Evolutionary conservation across 2,113 vertebrate species (phyloP).

Genomic region (Mohoua ochrocephala): DNA sequence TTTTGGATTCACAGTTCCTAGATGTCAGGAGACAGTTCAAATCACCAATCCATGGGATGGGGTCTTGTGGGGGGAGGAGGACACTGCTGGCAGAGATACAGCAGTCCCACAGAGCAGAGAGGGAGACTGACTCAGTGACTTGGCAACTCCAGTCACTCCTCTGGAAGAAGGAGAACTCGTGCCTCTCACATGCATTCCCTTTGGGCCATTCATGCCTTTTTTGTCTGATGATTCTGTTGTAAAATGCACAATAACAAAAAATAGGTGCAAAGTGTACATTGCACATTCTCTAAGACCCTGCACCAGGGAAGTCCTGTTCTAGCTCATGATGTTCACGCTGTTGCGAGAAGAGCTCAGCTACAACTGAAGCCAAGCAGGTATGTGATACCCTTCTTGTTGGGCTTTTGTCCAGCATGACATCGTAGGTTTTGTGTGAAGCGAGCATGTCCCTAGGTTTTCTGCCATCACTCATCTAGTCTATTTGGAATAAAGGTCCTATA

Average conservation of each 20-base stretch:
- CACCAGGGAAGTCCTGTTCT: background rate
- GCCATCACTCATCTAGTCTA: background rate
- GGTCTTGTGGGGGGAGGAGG: background rate
- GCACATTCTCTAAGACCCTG: background rate
- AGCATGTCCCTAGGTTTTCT: background rate
- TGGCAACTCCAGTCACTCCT: background rate
- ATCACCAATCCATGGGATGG: background rate
- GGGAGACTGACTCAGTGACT: background rate
- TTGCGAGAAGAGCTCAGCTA: background rate
- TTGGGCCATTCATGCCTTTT: fast-evolving
- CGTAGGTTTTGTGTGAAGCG: background rate
- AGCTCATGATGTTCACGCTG: background rate
- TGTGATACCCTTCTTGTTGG: background rate
- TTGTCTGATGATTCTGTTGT: background rate
- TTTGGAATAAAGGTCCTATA: background rate
- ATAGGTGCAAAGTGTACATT: background rate
- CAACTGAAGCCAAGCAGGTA: background rate
- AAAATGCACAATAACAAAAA: background rate
- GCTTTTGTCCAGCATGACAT: background rate
- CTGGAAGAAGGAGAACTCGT: background rate
- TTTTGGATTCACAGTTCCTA: background rate
- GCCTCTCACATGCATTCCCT: background rate
- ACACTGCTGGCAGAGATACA: background rate
- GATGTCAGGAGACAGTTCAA: background rate
- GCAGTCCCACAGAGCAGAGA: background rate